Evolutionary conservation across 2,888 invertebrate genomes (phyloP).

Genomic region (Heliconius erato): DNA sequence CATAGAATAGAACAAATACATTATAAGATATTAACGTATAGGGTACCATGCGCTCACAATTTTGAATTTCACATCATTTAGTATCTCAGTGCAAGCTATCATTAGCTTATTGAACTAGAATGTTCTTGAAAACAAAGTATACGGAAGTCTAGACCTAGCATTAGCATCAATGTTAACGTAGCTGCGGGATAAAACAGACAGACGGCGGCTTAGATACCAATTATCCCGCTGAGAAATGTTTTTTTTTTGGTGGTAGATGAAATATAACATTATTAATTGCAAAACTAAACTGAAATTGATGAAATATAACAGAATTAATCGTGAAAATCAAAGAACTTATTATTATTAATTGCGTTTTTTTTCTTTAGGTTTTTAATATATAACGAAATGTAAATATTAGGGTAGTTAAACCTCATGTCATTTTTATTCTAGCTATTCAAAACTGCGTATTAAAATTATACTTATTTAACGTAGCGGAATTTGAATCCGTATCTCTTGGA

Average conservation of each 20-base stretch:
- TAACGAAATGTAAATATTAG: too few species aligned
- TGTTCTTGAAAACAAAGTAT: background rate
- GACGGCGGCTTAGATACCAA: constrained; percentile 12
- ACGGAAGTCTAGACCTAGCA: constrained; percentile 13
- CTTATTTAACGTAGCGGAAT: too few species aligned
- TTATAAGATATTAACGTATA: background rate
- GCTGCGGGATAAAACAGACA: constrained; percentile 12
- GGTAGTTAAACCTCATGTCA: too few species aligned
- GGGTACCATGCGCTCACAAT: background rate
- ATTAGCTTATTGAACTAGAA: constrained; percentile 3
- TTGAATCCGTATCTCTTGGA: too few species aligned
- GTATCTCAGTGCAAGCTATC: background rate
- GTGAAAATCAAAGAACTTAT: too few species aligned
- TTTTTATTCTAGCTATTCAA: too few species aligned
- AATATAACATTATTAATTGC: background rate
- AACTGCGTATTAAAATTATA: too few species aligned
- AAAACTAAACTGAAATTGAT: background rate
- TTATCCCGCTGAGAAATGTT: background rate
- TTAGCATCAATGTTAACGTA: constrained; percentile 18
- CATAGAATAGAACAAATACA: too few species aligned
- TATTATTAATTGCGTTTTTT: background rate
- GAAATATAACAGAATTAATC: background rate
- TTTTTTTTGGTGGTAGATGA: background rate
- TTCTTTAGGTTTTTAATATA: background rate
- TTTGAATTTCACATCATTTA: background rate